A percentile compares a stretch with the other conserved stretches of the same genome.
Conservation (phyloP, 2,888 invertebrate genomes). For the Phania funesta region DNA sequence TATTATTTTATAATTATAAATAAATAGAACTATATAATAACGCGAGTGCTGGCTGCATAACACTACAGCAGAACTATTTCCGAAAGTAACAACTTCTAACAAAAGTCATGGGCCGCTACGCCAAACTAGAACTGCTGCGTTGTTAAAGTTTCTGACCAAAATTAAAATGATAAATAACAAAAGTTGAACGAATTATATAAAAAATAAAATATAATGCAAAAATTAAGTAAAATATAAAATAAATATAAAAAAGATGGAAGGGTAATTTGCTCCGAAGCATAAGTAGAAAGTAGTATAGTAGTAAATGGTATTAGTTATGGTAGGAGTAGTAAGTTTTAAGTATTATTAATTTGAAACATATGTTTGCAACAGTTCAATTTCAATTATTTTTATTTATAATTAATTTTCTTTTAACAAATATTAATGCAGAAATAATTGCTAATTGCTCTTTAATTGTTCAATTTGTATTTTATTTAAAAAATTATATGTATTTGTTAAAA, state of each 20-base stretch:
- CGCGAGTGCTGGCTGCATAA: no score
- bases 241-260: conserved; percentile 38
- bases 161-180: neutral
- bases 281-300: conserved; percentile 35
- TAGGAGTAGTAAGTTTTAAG: conserved; percentile 68
- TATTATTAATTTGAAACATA: conserved; percentile 68
- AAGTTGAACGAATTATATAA: conserved; percentile 12
- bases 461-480: conserved; percentile 25
- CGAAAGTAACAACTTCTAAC: neutral
- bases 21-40: no score
- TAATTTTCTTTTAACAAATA: conserved; percentile 29
- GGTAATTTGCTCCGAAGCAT: conserved; percentile 67
- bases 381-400: conserved; percentile 43
- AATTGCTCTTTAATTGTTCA: conserved; percentile 33
- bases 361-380: conserved; percentile 74
- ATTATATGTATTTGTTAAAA: conserved; percentile 8
- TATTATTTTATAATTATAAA: no score
- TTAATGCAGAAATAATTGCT: conserved; percentile 61
- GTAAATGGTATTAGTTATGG: conserved; percentile 41
- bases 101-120: neutral
- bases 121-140: neutral
- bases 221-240: conserved; percentile 52
- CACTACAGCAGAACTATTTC: no score
- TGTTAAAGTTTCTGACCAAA: neutral
- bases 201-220: conserved; percentile 40